phyloP scores from a whole-genome alignment of 53 echinoderm and acorn worm species.

The Zoroaster sp. region DNA sequence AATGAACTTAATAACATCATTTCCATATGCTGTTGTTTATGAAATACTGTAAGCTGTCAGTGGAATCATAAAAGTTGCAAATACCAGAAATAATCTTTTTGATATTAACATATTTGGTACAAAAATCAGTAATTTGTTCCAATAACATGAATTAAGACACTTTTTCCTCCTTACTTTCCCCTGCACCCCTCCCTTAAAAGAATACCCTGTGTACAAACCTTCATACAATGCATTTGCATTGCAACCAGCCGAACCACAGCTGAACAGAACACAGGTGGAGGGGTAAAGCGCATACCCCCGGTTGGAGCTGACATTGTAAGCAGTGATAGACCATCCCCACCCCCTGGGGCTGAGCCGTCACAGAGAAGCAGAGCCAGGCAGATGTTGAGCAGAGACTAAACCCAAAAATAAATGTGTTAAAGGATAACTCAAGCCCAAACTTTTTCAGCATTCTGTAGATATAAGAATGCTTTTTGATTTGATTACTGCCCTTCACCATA shows the following conservation, averaged over 20 bases:
- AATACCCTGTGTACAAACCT: slow-evolving; percentile 68
- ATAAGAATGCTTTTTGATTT: no score
- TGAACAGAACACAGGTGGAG: slow-evolving; percentile 94
- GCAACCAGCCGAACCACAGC: slow-evolving; percentile 89
- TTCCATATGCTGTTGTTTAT: no score
- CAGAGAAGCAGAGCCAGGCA: slow-evolving; percentile 89
- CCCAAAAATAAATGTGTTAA: background rate
- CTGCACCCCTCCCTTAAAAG: background rate
- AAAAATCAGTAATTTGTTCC: no score
- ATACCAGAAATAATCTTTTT: no score
- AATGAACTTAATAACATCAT: no score
- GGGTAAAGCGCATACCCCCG: slow-evolving; percentile 88
- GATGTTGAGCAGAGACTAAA: slow-evolving; percentile 92
- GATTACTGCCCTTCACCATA: no score
- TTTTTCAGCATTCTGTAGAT: no score
- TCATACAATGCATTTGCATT: slow-evolving; percentile 99
- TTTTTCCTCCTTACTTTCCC: background rate
- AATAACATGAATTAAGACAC: no score
- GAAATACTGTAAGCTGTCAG: no score
- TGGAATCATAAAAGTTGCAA: no score
- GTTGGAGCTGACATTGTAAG: slow-evolving; percentile 75
- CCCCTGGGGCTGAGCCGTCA: slow-evolving; percentile 92
- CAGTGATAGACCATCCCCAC: slow-evolving; percentile 86
- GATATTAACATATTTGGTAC: no score
- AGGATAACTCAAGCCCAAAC: no score